Base-by-base conservation (phyloP, 2,113 vertebrate genomes). In the Amphiprion percula region DNA sequence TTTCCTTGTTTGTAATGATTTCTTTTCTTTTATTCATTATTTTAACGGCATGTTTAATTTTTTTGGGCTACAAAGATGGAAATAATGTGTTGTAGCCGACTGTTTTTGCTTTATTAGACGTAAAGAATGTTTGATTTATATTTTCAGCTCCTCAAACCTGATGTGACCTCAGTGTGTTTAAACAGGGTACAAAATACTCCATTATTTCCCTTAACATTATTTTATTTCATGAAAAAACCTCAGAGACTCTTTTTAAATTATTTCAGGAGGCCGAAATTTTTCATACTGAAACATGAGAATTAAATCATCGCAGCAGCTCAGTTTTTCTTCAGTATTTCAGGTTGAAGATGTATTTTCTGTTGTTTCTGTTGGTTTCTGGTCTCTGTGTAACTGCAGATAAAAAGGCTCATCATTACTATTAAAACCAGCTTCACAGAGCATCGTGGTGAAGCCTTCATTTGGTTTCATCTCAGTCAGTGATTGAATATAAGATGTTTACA, bases 401-500 rank as follows among this genome's bases (percentile, higher is more conserved):
- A 72, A 73, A 46, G 44, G 70, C 52, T 79, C n/a, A 41, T 61
- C 3, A 11, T 49, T 8, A 10, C 10, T 16, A 15, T 75, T 4
- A 21, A 72, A 66, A 37, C 24, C 15, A 23, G 4, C 16, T 59
- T 44, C 8, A 17, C 49, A 8, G 54, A 59, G 7, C 41, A 59
- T 62, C 68, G 58, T 63, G 17, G 44, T 73, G 14, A 70, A 60
- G 52, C 78, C n/a, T 75, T 82, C 37, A 30, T 68, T 60, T 73
- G 50, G 24, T 64, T 80, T 67, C 50, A 11, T 50, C 17, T 60
- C 37, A 65, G 5, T 41, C 17, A n/a, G 66, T 63, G 14, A 44
- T 6, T 30, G 30, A 30, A 30, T 30, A 30, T 30, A 30, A 30
- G 39, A 37, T 86, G 83, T 90, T 90, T 84, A 88, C 82, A 88